Base-by-base conservation (phyloP, 2,797 vertebrate species). In the Notoglanidium macrostoma region DNA sequence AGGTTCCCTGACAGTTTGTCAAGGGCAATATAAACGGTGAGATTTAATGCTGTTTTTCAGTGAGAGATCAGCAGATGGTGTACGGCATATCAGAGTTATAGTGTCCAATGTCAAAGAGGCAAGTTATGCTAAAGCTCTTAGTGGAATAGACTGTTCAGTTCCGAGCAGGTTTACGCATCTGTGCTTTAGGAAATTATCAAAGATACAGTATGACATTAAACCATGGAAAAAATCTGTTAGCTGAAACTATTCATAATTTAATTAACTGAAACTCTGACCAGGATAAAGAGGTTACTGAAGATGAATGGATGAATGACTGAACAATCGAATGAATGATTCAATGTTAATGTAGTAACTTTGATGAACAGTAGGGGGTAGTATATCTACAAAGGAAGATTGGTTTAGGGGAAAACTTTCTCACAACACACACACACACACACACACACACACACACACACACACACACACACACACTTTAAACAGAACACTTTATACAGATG, bases 361-460 rank as follows among this genome's bases (percentile, higher is more conserved):
- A n/a, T 84, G 2, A 87, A n/a, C 95, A 91, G 84, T 85, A 92
- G 95, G 87, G 93, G 94, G 94, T 94, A 94, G 91, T 93, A 83
- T 85, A 51, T 87, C 73, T 86, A 90, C 86, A 89, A 88, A 78
- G 11, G 49, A 85, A 68, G 70, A 63, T 4, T 49, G 72, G 26
- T 9, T 26, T 46, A 32, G 2, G 68, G 77, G 54, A 63, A 49
- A 57, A 59, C 17, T 11, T 35, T 78, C n/a, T 35, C 15, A 29
- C 14, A 26, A 12, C 59, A 49, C 29, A 35, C 61, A 61, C 49
- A 78, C 46, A 77, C 44, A 23, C 68, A 77, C 63, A 87, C 32
- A 74, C 40, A 51, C 29, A 35, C 29, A 54, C 46, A 76, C 5
- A 54, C 35, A 21, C 40, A 46, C 46, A 88, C 57, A 68, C 44